These are phyloP conservation scores for Sebastes flavidus DNA, from an alignment of 2,797 vertebrate species.

Conservation along the genomic window DNA sequence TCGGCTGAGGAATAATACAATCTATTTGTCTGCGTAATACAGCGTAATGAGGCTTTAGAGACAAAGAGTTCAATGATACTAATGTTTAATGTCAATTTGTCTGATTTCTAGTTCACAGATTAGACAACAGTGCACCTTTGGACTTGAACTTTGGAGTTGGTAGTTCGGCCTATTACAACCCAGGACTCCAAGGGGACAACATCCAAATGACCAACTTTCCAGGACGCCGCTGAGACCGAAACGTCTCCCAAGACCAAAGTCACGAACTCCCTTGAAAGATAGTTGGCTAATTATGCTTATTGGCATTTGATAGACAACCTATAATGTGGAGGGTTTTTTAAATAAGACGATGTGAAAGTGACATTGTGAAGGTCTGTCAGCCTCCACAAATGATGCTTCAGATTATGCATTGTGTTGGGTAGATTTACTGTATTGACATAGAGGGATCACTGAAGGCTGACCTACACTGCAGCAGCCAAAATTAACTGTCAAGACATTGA, in stretches of 20 bases:
- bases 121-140: slow-evolving; percentile 84
- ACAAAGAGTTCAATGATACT: not conserved
- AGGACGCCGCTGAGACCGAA: slow-evolving; percentile 38
- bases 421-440: slow-evolving; percentile 37
- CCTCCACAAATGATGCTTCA: slow-evolving; percentile 16
- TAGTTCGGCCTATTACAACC: slow-evolving; percentile 81
- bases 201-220: slow-evolving; percentile 83
- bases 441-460: slow-evolving; percentile 17
- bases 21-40: not conserved
- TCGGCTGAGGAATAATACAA: no score
- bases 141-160: slow-evolving; percentile 81
- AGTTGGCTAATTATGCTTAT: not conserved
- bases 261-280: slow-evolving; percentile 18
- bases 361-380: slow-evolving; percentile 10
- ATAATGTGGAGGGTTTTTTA: slow-evolving; percentile 21
- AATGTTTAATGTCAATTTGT: not conserved
- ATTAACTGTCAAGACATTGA: slow-evolving; percentile 46
- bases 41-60: not conserved
- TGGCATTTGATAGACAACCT: not conserved
- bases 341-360: slow-evolving; percentile 18
- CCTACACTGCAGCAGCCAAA: slow-evolving; percentile 50
- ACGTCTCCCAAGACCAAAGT: slow-evolving; percentile 18
- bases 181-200: slow-evolving; percentile 75
- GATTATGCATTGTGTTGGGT: slow-evolving; percentile 9
- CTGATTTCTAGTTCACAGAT: slow-evolving; percentile 82